Evolutionary conservation across 1,140 invertebrate genomes (phyloP).

Genomic region (Cotesia glomerata): DNA sequence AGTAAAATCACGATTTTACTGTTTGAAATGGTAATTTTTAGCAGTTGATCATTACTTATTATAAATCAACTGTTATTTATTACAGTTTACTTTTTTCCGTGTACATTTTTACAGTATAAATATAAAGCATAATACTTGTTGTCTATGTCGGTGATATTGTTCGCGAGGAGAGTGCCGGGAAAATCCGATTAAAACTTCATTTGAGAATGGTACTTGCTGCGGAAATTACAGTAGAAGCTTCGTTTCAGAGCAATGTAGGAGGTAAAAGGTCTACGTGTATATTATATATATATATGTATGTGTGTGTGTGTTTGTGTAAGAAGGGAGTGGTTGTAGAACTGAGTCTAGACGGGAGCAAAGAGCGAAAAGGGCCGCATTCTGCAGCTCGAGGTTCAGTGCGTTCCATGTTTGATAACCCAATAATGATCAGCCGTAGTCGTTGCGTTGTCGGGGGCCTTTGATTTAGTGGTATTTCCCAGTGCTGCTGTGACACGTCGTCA

Average conservation of each 20-base stretch:
- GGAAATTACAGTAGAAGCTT: constrained; percentile 39
- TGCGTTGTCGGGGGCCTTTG: constrained; percentile 21
- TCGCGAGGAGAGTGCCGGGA: constrained; percentile 29
- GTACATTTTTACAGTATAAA: neutral
- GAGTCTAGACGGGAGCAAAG: neutral
- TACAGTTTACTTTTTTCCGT: too few species aligned
- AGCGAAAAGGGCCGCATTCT: neutral
- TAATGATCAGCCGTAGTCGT: constrained; percentile 22
- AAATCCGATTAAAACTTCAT: constrained; percentile 49
- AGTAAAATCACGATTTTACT: too few species aligned
- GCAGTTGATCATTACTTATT: too few species aligned
- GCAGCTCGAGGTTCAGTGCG: neutral
- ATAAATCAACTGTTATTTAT: too few species aligned
- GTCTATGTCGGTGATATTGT: too few species aligned
- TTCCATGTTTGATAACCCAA: constrained; percentile 36
- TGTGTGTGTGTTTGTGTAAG: neutral
- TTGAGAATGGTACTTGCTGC: constrained; percentile 40
- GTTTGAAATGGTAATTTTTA: too few species aligned
- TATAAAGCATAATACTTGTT: neutral
- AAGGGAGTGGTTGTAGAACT: neutral
- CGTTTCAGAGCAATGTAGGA: neutral
- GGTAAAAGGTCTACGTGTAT: too few species aligned
- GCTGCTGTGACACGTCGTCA: constrained; percentile 8
- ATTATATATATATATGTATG: too few species aligned
- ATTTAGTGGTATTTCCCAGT: constrained; percentile 31